These are phyloP conservation scores for Lota lota DNA, from an alignment of 2,113 vertebrate genomes.

Conservation along the genomic window DNA sequence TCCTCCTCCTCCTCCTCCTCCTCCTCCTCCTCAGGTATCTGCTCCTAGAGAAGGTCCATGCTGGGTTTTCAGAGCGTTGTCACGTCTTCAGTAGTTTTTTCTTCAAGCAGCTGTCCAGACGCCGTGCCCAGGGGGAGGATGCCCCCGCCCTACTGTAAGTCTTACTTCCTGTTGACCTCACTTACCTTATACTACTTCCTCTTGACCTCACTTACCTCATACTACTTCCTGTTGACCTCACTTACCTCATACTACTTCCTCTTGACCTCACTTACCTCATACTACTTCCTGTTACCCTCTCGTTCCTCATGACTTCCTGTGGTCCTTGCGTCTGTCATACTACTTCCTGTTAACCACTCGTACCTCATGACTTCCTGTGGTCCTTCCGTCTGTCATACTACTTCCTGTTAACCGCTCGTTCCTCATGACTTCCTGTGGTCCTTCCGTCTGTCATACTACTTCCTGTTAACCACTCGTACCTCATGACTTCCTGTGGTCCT, in stretches of 20 bases:
- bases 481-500: no score
- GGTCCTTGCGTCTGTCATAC: background rate
- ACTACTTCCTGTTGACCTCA: background rate
- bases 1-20: background rate
- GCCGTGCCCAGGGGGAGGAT: conserved; percentile 73
- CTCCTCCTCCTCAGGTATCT: conserved; percentile 83
- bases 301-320: background rate
- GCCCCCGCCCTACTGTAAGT: conserved; percentile 81
- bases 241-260: background rate
- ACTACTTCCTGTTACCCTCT: background rate
- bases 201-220: background rate
- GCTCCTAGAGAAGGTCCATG: conserved; percentile 81
- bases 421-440: background rate
- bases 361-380: background rate
- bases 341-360: background rate
- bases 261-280: background rate
- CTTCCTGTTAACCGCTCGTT: no score
- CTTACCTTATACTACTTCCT: background rate
- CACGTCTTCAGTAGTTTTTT: conserved; percentile 98
- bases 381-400: background rate
- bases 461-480: no score
- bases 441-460: no score
- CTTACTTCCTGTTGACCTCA: background rate
- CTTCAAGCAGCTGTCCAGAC: conserved; percentile 89
- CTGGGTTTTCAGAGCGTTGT: conserved; percentile 77